Percentiles rank a stretch among this genome's conserved stretches.
Evolutionary conservation across 2,113 vertebrate species (phyloP).

Genomic region (Rhizomys pruinosus): DNA sequence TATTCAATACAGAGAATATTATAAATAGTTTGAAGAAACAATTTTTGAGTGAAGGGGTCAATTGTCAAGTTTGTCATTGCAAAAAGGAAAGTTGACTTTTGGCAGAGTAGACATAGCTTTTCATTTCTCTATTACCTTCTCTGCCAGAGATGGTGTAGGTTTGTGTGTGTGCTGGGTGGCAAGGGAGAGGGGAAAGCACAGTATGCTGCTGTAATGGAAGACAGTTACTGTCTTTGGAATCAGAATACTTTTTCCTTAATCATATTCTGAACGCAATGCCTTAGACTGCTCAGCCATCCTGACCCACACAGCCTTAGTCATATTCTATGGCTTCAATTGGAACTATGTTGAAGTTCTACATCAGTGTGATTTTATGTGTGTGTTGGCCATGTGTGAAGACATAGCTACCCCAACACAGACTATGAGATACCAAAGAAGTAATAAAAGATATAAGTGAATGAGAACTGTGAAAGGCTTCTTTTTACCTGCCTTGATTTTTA

Average conservation of each 20-base stretch:
- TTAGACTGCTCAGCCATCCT: too few relatives aligned
- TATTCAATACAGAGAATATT: background rate
- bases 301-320: too few relatives aligned
- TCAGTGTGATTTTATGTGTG: background rate
- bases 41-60: background rate
- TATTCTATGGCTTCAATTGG: background rate
- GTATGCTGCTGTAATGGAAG: background rate
- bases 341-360: background rate
- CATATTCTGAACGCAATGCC: too few relatives aligned
- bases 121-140: background rate
- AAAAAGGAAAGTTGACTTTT: constrained; percentile 29
- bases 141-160: background rate
- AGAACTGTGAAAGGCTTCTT: constrained; percentile 9
- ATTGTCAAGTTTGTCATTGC: background rate
- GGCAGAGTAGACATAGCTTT: background rate
- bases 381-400: background rate
- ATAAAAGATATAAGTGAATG: background rate
- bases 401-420: background rate
- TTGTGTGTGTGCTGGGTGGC: too few relatives aligned
- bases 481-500: background rate
- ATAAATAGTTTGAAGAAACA: background rate
- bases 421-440: background rate
- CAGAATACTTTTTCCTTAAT: background rate
- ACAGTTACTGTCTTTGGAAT: background rate
- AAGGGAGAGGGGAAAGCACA: too few relatives aligned